Conservation (phyloP, 53 echinoderm and acorn worm genomes). For the Mesocentrotus franciscanus region DNA sequence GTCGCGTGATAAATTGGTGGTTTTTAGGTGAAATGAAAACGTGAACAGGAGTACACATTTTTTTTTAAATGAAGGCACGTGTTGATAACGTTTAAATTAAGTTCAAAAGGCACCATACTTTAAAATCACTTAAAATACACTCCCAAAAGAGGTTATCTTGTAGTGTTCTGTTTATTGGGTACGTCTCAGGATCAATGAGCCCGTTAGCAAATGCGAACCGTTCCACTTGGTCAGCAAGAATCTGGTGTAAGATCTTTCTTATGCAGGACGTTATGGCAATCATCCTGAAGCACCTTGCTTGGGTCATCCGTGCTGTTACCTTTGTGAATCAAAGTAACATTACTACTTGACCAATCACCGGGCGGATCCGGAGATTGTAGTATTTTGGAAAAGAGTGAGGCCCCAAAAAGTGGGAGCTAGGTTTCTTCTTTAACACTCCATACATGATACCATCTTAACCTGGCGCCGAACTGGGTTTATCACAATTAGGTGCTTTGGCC, state of each 20-base stretch:
- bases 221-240: not conserved
- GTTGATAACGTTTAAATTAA: too few species aligned
- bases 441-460: conserved; percentile 57
- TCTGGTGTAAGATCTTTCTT: not conserved
- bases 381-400: conserved; percentile 24
- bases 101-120: too few species aligned
- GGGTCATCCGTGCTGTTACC: too few species aligned
- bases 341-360: conserved; percentile 30
- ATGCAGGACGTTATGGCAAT: not conserved
- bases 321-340: not conserved
- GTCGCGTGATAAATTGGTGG: too few species aligned
- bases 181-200: too few species aligned
- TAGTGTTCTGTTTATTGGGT: too few species aligned
- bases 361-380: conserved; percentile 31
- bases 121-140: too few species aligned
- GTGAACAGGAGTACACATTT: too few species aligned
- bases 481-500: too few species aligned
- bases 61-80: too few species aligned
- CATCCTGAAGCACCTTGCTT: not conserved
- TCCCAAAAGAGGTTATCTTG: too few species aligned
- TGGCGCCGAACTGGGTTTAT: conserved; percentile 12
- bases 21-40: too few species aligned
- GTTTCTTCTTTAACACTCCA: conserved; percentile 26
- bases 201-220: not conserved
- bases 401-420: conserved; percentile 28